Evolutionary conservation across 2,113 vertebrate species (phyloP), one percentile per base, ranked within the genome.

Genomic region (Pomatostomus ruficeps): DNA sequence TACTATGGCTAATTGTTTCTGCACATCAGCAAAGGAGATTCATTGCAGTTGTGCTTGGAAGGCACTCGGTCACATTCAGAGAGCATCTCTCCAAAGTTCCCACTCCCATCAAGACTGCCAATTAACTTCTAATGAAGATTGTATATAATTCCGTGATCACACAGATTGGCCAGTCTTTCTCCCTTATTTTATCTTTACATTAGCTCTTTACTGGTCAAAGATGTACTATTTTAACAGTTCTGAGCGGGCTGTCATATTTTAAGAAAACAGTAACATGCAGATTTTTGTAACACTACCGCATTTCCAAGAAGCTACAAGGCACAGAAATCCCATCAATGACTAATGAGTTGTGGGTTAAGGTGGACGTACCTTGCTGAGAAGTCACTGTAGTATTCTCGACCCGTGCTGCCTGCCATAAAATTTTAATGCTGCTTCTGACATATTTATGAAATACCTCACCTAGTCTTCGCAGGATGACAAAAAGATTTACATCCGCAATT

Each of bases 351-450:
- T 96, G 96, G 97, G 97, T 96, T 97, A 97, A 93, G 95, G 97
- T 98, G 97, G 93, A 97, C 91, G 57, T 96, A 97, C 97, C 98
- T 98, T 97, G 98, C 98, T 98, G 98, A 97, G 98, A 98, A 98
- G 97, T 96, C 97, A 92, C 97, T 95, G 94, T 76, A 96, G 97
- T 96, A 92, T 97, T 96, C 96, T 96, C 95, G 96, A 98, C 98
- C 98, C 89, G 93, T 74, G 94, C 97, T 89, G 95, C 97, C 98
- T 98, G 96, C 97, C 97, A 98, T 98, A 97, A 98, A 98, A 98
- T 98, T 98, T 98, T 98, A 98, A 98, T 98, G 98, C 93, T 91
- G 96, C 73, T 93, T 93, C 96, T 97, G 97, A 98, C 97, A 98
- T 98, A 96, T 98, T 98, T 98, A 98, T 98, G 97, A 96, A 98